A percentile compares a stretch with the other conserved stretches of the same genome.
Evolutionary conservation across 2,113 vertebrate genomes (phyloP).

Genomic region (Vidua macroura): DNA sequence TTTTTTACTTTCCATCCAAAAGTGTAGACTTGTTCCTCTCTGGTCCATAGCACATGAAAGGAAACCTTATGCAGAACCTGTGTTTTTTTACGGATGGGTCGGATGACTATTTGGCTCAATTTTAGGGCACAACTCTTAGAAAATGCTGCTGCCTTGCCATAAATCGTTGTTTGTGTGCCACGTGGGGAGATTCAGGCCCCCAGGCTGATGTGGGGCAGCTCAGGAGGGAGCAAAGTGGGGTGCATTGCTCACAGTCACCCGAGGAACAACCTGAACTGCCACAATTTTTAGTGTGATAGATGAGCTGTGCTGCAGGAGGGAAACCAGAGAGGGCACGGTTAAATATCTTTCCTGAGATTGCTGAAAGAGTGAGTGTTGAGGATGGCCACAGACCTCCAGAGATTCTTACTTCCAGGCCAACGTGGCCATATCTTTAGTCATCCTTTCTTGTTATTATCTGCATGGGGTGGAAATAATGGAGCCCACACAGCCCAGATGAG

Average conservation of each 20-base stretch:
- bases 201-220: not conserved
- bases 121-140: not conserved
- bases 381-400: not conserved
- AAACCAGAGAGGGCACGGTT: not conserved
- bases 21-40: not conserved
- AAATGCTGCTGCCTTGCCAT: not conserved
- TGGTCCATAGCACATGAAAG: not conserved
- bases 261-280: not conserved
- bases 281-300: not conserved
- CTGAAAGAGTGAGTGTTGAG: not conserved
- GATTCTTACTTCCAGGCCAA: not conserved
- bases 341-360: not conserved
- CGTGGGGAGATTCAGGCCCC: fast-evolving
- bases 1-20: not conserved
- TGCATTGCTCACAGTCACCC: not conserved
- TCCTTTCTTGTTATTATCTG: not conserved
- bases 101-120: not conserved
- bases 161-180: not conserved
- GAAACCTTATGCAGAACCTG: not conserved
- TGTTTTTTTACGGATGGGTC: fast-evolving
- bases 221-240: not conserved
- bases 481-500: not conserved
- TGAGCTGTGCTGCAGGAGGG: not conserved
- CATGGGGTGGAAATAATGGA: not conserved
- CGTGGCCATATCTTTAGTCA: not conserved